phyloP scores from a whole-genome alignment of 2,888 invertebrate genomes.

The Cinara cedri region DNA sequence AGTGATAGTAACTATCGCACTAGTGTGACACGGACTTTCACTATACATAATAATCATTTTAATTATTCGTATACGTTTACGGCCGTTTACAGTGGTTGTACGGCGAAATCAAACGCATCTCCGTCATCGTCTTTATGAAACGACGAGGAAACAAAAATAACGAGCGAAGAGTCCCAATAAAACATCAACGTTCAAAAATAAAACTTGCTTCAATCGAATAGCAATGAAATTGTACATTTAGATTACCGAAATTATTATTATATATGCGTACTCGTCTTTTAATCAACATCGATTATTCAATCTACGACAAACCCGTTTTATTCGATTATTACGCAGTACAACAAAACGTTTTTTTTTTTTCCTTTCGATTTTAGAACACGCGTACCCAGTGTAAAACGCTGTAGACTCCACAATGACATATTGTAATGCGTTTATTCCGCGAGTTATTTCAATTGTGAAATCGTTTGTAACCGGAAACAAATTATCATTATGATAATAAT shows the following conservation, averaged over 20 bases:
- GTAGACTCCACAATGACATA: too few species aligned
- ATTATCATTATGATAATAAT: too few species aligned
- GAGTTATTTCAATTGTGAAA: too few species aligned
- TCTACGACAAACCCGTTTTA: not conserved
- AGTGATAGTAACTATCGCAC: too few species aligned
- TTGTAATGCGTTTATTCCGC: too few species aligned
- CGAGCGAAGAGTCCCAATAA: conserved; percentile 14
- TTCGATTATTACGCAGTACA: too few species aligned
- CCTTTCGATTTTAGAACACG: too few species aligned
- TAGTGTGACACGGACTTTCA: not conserved
- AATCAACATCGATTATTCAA: not conserved
- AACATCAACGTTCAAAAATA: conserved; percentile 22
- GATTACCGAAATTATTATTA: not conserved
- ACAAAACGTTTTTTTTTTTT: too few species aligned
- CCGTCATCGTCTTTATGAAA: not conserved
- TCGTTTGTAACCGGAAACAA: too few species aligned
- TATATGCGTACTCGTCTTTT: not conserved
- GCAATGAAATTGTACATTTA: conserved; percentile 6
- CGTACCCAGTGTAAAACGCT: too few species aligned
- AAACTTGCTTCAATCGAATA: not conserved
- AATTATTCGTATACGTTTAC: not conserved
- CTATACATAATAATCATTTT: too few species aligned
- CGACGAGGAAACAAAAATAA: conserved; percentile 27
- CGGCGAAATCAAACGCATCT: not conserved
- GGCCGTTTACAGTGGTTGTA: too few species aligned